These are phyloP conservation scores for Syngnathus typhle DNA, from an alignment of 2,113 vertebrate genomes.

Conservation along the genomic window DNA sequence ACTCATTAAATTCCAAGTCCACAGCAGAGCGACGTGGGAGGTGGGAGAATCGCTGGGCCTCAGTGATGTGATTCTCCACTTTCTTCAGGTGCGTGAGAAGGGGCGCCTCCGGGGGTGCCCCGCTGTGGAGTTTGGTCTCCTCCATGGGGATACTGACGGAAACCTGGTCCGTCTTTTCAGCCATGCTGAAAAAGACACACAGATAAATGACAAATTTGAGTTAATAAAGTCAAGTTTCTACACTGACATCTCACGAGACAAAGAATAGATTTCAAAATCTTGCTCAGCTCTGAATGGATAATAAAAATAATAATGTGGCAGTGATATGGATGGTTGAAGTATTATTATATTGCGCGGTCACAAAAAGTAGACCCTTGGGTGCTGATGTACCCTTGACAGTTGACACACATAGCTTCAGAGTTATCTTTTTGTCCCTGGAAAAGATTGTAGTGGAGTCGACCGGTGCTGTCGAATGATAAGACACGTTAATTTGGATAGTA, in stretches of 20 bases:
- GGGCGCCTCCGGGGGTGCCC: conserved; percentile 73
- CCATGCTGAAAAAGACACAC: conserved; percentile 71
- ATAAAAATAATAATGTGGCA: background rate
- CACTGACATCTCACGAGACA: no score
- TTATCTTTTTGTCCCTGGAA: background rate
- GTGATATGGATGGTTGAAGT: background rate
- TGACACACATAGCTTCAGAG: background rate
- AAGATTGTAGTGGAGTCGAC: background rate
- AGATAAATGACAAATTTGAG: background rate
- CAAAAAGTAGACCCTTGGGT: background rate
- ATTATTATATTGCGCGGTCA: background rate
- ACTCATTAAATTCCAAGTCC: conserved; percentile 90
- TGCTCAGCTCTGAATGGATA: no score
- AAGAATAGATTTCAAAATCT: no score
- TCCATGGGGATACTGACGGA: conserved; percentile 85
- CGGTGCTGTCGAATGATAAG: background rate
- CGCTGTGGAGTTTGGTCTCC: conserved; percentile 75
- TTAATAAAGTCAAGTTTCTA: no score
- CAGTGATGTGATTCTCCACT: conserved; percentile 97
- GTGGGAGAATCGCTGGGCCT: conserved; percentile 94
- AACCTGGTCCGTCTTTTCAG: conserved; percentile 74
- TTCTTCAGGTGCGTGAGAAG: conserved; percentile 95
- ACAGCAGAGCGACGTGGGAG: conserved; percentile 90
- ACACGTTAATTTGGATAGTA: no score
- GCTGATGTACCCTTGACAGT: background rate